phyloP scores from a whole-genome alignment of 35 echinoderm and acorn worm species.

The Heliocidaris tuberculata region DNA sequence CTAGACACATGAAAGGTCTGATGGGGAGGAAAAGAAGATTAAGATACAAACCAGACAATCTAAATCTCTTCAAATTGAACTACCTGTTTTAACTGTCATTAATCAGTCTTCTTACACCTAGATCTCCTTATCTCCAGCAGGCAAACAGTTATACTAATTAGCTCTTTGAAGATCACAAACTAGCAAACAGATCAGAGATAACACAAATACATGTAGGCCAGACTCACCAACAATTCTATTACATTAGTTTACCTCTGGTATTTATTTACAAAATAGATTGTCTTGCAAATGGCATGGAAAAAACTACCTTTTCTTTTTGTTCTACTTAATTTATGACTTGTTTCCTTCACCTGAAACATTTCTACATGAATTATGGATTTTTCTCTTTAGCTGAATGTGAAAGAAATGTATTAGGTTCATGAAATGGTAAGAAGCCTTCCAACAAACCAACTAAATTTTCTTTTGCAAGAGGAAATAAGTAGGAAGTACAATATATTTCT shows the following conservation, averaged over 20 bases:
- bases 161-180: not conserved
- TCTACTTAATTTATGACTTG: too few relatives aligned
- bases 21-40: not conserved
- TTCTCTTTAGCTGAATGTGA: too few relatives aligned
- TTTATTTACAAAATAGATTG: too few relatives aligned
- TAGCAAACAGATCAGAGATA: constrained; percentile 15
- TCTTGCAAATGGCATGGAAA: too few relatives aligned
- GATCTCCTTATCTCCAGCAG: not conserved
- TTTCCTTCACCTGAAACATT: too few relatives aligned
- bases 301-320: not conserved
- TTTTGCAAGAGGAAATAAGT: too few relatives aligned
- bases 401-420: too few relatives aligned
- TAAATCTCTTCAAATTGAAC: not conserved
- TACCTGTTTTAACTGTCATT: too few relatives aligned
- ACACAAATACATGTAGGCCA: not conserved
- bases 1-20: not conserved
- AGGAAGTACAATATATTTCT: too few relatives aligned
- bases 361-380: too few relatives aligned
- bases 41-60: not conserved
- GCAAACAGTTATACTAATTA: constrained; percentile 13
- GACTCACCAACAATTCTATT: not conserved
- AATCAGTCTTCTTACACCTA: not conserved
- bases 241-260: not conserved
- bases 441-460: too few relatives aligned
- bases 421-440: too few relatives aligned